Conservation (phyloP, 2,797 vertebrate genomes). For the Macroramphosus scolopax region DNA sequence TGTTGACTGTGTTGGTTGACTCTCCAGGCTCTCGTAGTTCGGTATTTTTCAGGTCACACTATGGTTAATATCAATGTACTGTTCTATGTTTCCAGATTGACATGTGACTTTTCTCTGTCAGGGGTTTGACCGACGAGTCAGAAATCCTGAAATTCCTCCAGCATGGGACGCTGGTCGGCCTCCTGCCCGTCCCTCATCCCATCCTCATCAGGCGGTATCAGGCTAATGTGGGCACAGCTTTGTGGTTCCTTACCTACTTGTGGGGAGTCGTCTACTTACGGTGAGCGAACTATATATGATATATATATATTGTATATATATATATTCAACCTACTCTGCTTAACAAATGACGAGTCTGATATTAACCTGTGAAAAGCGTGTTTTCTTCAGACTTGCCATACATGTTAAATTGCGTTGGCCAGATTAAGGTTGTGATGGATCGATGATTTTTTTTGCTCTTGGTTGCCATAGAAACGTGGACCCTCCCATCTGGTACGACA, state of each 20-base stretch:
- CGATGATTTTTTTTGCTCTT: background rate
- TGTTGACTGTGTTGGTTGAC: too few species aligned
- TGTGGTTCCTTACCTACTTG: constrained; percentile 99
- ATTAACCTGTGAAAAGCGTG: too few species aligned
- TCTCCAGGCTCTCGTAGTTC: too few species aligned
- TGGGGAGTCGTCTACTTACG: constrained; percentile 97
- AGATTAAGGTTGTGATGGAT: background rate
- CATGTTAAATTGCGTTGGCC: background rate
- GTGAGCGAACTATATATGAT: constrained; percentile 67
- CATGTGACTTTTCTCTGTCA: too few species aligned
- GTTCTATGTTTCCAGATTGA: too few species aligned
- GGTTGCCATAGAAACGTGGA: constrained; percentile 85
- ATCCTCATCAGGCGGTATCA: constrained; percentile 99
- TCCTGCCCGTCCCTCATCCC: constrained; percentile 95
- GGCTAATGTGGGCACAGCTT: constrained; percentile 90
- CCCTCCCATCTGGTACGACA: constrained; percentile 97
- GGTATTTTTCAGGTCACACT: too few species aligned
- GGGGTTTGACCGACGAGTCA: constrained; percentile 94
- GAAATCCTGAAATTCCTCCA: constrained; percentile 98
- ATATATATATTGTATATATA: too few species aligned
- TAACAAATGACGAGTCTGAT: too few species aligned
- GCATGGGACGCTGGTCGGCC: constrained; percentile 95
- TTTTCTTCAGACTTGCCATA: background rate
- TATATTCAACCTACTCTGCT: too few species aligned
- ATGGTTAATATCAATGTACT: too few species aligned